These are phyloP conservation scores for Pseudomyrmex gracilis DNA, from an alignment of 1,140 invertebrate genomes.

Conservation along the genomic window DNA sequence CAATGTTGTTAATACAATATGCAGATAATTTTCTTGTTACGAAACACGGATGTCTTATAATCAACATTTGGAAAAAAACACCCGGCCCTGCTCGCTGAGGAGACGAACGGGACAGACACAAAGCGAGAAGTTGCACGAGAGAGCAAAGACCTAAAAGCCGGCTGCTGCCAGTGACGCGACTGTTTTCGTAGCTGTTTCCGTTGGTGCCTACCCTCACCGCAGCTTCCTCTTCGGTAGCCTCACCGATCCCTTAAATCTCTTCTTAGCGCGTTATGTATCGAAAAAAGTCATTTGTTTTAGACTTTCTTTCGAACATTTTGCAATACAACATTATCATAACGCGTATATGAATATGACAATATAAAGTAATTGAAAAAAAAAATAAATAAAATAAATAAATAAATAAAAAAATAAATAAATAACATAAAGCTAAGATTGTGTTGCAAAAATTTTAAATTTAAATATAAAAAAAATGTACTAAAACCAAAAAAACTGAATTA, in stretches of 20 bases:
- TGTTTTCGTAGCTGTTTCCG: conserved; percentile 66
- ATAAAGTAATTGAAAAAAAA: background rate
- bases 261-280: conserved; percentile 42
- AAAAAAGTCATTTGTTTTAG: conserved; percentile 42
- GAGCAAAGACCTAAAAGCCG: conserved; percentile 70
- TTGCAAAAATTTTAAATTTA: background rate
- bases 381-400: too few relatives aligned
- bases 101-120: conserved; percentile 48
- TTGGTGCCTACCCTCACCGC: conserved; percentile 42
- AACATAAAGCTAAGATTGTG: background rate
- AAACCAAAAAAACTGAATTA: too few relatives aligned
- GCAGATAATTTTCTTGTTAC: conserved; percentile 8
- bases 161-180: conserved; percentile 59
- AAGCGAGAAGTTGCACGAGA: conserved; percentile 49
- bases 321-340: background rate
- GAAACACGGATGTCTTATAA: conserved; percentile 31
- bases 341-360: too few relatives aligned
- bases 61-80: conserved; percentile 48
- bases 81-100: conserved; percentile 42
- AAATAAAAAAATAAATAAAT: too few relatives aligned
- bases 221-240: conserved; percentile 59
- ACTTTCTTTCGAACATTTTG: background rate
- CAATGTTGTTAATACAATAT: background rate
- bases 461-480: too few relatives aligned
- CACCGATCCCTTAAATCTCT: conserved; percentile 68